Evolutionary conservation across 2,888 invertebrate species (phyloP).

Genomic region (Cerceris rybyensis): DNA sequence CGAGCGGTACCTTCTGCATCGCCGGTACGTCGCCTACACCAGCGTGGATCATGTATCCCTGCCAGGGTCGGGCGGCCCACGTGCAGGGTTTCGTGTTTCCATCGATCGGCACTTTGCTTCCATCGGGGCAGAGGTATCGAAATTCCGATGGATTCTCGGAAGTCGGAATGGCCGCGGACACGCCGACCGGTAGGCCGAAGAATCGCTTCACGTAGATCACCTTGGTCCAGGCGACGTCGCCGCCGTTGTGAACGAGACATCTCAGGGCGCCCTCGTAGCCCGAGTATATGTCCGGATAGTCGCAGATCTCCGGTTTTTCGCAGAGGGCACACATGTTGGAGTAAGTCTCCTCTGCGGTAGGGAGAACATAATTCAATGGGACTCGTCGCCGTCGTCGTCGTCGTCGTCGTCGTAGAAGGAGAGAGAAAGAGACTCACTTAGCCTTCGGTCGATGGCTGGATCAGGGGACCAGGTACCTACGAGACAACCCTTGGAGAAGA

Average conservation of each 20-base stretch:
- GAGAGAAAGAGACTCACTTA: slow-evolving; percentile 84
- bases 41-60: slow-evolving; percentile 88
- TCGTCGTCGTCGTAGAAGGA: no score
- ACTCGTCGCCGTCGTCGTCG: no score
- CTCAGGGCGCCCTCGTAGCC: slow-evolving; percentile 94
- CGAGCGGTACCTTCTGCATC: slow-evolving; percentile 71
- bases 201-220: slow-evolving; percentile 90
- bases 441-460: slow-evolving; percentile 86
- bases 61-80: slow-evolving; percentile 95
- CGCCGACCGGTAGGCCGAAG: slow-evolving; percentile 88
- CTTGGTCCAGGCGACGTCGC: slow-evolving; percentile 94
- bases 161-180: slow-evolving; percentile 83
- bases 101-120: slow-evolving; percentile 86
- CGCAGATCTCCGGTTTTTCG: slow-evolving; percentile 89
- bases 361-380: background rate
- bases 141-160: slow-evolving; percentile 87
- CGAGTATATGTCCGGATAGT: slow-evolving; percentile 92
- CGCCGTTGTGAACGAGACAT: slow-evolving; percentile 91
- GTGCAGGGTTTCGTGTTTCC: slow-evolving; percentile 86
- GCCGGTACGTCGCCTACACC: slow-evolving; percentile 80
- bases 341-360: slow-evolving; percentile 86
- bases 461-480: slow-evolving; percentile 93
- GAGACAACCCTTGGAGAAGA: slow-evolving; percentile 92
- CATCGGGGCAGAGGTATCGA: slow-evolving; percentile 91
- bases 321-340: slow-evolving; percentile 91